Conservation (phyloP, 2,888 invertebrate species). For the Sussaba pulchella region DNA sequence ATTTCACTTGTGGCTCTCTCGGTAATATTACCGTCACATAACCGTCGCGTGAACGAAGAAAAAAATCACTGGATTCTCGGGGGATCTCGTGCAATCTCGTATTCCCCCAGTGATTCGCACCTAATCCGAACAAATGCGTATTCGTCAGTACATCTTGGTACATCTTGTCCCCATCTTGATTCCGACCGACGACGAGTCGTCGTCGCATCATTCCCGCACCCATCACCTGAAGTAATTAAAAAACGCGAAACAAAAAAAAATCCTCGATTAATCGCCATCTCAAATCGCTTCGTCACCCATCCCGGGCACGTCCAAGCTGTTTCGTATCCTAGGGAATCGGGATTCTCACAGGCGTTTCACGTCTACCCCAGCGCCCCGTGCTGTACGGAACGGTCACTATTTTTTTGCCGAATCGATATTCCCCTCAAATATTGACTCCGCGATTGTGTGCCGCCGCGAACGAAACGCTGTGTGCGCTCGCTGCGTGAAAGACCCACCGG, state of each 20-base stretch:
- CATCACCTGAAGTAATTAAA: neutral
- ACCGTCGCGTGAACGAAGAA: neutral
- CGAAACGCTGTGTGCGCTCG: constrained; percentile 61
- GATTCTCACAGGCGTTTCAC: neutral
- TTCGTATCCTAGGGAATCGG: constrained; percentile 14
- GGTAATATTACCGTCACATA: neutral
- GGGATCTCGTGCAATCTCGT: neutral
- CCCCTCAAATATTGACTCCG: constrained; percentile 83
- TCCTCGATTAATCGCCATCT: neutral
- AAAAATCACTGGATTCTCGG: neutral
- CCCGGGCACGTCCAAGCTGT: too few species aligned
- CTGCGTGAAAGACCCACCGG: constrained; percentile 24
- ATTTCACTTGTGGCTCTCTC: too few species aligned
- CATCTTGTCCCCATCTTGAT: constrained; percentile 16
- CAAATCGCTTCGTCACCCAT: neutral
- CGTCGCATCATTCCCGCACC: neutral
- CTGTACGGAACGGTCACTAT: constrained; percentile 73
- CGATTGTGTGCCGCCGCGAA: constrained; percentile 69
- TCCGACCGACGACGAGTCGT: constrained; percentile 9
- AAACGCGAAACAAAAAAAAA: neutral
- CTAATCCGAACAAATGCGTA: constrained; percentile 17
- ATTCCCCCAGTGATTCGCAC: neutral
- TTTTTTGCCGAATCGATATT: constrained; percentile 83
- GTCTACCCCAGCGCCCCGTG: constrained; percentile 69
- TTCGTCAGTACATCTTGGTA: neutral